Percentiles rank a stretch among this genome's conserved stretches.
phyloP scores from a whole-genome alignment of 1,140 invertebrate species.

The Manduca sexta region DNA sequence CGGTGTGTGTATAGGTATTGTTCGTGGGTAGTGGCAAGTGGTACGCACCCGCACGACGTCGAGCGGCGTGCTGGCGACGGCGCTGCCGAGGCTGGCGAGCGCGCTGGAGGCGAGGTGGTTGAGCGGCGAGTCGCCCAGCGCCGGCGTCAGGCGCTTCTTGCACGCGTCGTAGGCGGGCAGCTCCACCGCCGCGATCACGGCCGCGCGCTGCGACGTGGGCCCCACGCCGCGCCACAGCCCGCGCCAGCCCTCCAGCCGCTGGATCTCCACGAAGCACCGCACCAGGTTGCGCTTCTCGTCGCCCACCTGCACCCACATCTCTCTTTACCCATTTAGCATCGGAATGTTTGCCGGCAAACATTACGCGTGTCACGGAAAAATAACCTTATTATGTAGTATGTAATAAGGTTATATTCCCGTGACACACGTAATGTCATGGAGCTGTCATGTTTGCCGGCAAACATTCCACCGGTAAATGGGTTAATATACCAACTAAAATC shows the following conservation, averaged over 20 bases:
- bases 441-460: too few relatives aligned
- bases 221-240: constrained; percentile 84
- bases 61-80: constrained; percentile 93
- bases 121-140: constrained; percentile 84
- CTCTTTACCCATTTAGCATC: constrained; percentile 71
- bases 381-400: too few relatives aligned
- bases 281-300: constrained; percentile 49
- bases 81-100: constrained; percentile 93
- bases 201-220: constrained; percentile 93
- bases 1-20: neutral
- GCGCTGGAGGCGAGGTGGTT: constrained; percentile 95
- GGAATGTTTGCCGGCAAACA: too few relatives aligned
- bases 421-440: too few relatives aligned
- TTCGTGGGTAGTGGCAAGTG: too few relatives aligned
- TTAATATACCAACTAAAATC: too few relatives aligned
- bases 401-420: too few relatives aligned
- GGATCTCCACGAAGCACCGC: constrained; percentile 42
- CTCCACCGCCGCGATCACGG: constrained; percentile 93
- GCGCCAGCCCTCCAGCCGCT: constrained; percentile 36
- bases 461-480: too few relatives aligned
- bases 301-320: constrained; percentile 79
- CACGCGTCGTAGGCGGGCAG: constrained; percentile 94
- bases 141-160: constrained; percentile 83
- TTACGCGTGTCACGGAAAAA: too few relatives aligned
- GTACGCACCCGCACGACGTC: constrained; percentile 92